Percentiles rank a stretch among this genome's conserved stretches.
Conservation (phyloP, 2,113 vertebrate species). For the Meles meles region DNA sequence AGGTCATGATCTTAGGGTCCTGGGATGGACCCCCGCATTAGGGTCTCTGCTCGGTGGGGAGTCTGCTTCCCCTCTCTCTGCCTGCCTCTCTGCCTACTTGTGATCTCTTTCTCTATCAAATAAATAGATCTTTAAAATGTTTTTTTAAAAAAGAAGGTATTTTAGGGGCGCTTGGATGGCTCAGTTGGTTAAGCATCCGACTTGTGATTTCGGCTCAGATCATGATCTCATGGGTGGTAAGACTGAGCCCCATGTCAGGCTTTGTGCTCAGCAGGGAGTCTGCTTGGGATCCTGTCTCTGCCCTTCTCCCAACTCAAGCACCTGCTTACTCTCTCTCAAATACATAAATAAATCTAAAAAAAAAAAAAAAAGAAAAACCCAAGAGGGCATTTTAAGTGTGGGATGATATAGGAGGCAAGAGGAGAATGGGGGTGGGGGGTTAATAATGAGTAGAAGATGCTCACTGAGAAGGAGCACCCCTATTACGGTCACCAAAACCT, state of each 20-base stretch:
- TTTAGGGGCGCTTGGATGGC: no score
- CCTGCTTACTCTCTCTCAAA: neutral
- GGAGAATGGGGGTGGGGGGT: neutral
- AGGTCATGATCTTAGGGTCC: neutral
- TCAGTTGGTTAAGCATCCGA: no score
- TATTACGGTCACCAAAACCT: accelerated
- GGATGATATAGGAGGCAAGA: neutral
- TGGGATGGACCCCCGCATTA: no score
- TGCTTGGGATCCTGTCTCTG: neutral
- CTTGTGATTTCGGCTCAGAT: neutral
- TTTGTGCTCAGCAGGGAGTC: neutral
- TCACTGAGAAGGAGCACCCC: neutral
- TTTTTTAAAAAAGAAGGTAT: no score
- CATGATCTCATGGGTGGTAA: neutral
- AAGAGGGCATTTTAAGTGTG: neutral
- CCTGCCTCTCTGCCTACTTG: no score
- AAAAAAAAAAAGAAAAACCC: neutral
- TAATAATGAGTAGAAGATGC: neutral
- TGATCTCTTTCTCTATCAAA: no score
- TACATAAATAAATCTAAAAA: neutral
- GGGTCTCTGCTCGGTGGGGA: no score
- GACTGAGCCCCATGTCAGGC: neutral
- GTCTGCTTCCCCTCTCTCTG: no score
- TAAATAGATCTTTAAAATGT: no score
- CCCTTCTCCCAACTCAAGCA: neutral